Conservation (phyloP, 2,113 vertebrate species). For the Vireo altiloquus region DNA sequence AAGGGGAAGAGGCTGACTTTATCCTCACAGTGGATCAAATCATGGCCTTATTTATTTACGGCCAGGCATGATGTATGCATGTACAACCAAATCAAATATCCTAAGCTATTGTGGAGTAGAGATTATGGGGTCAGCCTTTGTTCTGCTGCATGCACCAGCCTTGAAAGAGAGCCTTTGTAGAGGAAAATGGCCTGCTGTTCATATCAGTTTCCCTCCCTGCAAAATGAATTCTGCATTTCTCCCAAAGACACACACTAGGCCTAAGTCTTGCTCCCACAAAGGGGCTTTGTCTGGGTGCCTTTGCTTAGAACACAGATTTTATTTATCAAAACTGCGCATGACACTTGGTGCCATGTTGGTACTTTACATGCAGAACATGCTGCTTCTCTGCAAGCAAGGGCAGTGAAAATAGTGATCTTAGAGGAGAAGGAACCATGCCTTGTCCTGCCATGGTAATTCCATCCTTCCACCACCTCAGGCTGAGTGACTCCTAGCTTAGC, state of each 20-base stretch:
- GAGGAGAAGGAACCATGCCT: not conserved
- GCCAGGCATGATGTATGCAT: constrained; percentile 44
- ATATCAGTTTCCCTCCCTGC: constrained; percentile 9
- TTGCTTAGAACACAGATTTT: constrained; percentile 44
- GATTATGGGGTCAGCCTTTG: constrained; percentile 37
- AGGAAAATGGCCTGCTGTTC: constrained; percentile 49
- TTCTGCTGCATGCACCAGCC: constrained; percentile 21
- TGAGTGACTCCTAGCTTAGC: not conserved
- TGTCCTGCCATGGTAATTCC: not conserved
- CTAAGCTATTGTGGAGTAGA: constrained; percentile 10
- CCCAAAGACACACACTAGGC: constrained; percentile 16
- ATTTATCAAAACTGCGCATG: constrained; percentile 43
- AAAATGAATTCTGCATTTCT: constrained; percentile 20
- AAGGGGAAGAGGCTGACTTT: not conserved
- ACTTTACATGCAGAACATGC: constrained; percentile 20
- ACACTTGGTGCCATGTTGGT: not conserved
- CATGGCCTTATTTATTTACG: not conserved
- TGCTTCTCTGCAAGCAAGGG: not conserved
- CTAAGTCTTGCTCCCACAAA: constrained; percentile 37
- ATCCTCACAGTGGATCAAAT: not conserved
- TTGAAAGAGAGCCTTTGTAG: constrained; percentile 30
- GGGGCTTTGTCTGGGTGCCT: constrained; percentile 17
- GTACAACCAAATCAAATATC: constrained; percentile 41
- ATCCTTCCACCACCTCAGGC: not conserved
- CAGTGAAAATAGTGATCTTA: not conserved